Conservation (phyloP, 2,797 vertebrate genomes). For the Lateolabrax maculatus region DNA sequence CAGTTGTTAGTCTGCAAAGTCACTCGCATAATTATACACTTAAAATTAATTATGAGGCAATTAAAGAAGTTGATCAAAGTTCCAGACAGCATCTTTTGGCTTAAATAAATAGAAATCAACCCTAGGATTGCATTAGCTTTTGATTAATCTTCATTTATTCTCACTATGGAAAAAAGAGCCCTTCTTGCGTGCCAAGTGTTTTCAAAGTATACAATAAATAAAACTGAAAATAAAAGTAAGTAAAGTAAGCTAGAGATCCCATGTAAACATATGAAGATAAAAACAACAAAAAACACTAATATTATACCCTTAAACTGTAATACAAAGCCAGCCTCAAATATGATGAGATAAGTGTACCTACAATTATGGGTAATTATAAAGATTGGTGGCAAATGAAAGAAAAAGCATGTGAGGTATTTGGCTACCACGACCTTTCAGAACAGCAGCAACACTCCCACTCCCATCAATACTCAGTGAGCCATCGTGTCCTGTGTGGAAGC, state of each 20-base stretch:
- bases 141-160: slow-evolving; percentile 6
- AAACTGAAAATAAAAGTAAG: not conserved
- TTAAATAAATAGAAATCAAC: slow-evolving; percentile 11
- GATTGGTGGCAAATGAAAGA: no score
- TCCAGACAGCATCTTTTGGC: not conserved
- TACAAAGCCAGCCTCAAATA: not conserved
- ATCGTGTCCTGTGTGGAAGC: not conserved
- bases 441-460: not conserved
- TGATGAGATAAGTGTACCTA: not conserved
- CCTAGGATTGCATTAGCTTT: not conserved
- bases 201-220: not conserved
- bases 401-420: not conserved
- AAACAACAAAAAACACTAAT: not conserved
- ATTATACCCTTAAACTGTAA: no score
- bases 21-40: slow-evolving; percentile 20
- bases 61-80: slow-evolving; percentile 32
- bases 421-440: not conserved
- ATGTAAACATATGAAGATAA: not conserved
- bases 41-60: slow-evolving; percentile 34
- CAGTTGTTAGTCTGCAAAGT: slow-evolving; percentile 29
- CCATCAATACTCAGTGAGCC: no score
- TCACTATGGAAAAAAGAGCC: not conserved
- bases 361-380: not conserved
- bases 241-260: not conserved
- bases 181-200: not conserved